Evolutionary conservation across 1,140 invertebrate species (phyloP).

Genomic region (Drosophila obscura): DNA sequence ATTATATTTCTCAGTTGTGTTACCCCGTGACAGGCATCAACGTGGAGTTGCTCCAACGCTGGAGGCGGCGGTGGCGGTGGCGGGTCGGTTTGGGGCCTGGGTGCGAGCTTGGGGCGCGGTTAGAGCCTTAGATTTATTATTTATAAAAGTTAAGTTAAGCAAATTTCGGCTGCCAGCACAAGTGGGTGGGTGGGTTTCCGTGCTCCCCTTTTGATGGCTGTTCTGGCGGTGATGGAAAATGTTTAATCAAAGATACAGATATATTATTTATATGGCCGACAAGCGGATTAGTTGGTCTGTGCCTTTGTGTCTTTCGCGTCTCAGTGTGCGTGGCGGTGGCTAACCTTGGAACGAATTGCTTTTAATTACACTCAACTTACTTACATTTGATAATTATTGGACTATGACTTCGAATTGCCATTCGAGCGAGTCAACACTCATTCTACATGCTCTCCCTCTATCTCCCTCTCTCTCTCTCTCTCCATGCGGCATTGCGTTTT

Average conservation of each 20-base stretch:
- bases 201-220: no score
- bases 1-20: constrained; percentile 38
- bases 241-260: constrained; percentile 61
- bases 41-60: constrained; percentile 18
- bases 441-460: background rate
- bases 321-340: background rate
- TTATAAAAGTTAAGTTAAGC: constrained; percentile 47
- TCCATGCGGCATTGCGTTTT: constrained; percentile 11
- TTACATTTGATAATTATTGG: constrained; percentile 71
- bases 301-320: constrained; percentile 2
- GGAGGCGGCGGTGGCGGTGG: background rate
- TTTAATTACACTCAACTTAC: constrained; percentile 63
- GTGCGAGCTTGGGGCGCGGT: background rate
- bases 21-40: constrained; percentile 33
- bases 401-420: constrained; percentile 54
- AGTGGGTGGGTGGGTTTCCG: background rate
- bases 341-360: constrained; percentile 57
- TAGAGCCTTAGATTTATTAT: constrained; percentile 51
- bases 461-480: background rate
- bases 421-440: background rate
- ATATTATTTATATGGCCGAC: constrained; percentile 54
- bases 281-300: background rate
- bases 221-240: constrained; percentile 12
- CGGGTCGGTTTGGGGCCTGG: no score
- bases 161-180: constrained; percentile 30